These are phyloP conservation scores for Diplazon laetatorius DNA, from an alignment of 2,888 invertebrate species.

Conservation along the genomic window DNA sequence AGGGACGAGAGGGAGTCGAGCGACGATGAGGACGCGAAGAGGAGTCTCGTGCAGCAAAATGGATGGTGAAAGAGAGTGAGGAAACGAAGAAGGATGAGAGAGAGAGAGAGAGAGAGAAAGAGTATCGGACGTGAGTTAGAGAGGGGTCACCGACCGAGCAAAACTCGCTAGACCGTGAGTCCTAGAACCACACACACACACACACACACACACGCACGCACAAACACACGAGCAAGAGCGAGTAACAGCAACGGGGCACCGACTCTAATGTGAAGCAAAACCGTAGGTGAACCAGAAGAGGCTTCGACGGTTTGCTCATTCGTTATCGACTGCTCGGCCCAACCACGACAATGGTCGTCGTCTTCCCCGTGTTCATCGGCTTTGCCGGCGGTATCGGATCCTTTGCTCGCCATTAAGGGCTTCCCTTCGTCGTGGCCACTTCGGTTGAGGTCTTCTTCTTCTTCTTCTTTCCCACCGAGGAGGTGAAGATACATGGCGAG, in stretches of 20 bases:
- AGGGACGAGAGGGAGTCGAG: constrained; percentile 8
- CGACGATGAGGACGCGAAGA: neutral
- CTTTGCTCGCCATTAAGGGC: constrained; percentile 59
- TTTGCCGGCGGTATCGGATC: constrained; percentile 41
- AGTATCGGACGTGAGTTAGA: constrained; percentile 59
- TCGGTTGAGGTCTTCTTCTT: neutral
- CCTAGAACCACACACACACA: constrained; percentile 60
- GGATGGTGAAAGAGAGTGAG: constrained; percentile 9
- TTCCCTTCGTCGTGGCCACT: constrained; percentile 51
- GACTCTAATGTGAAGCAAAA: constrained; percentile 61
- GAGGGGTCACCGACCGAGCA: constrained; percentile 77
- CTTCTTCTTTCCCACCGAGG: neutral
- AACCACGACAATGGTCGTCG: constrained; percentile 58
- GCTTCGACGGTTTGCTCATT: constrained; percentile 51
- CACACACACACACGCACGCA: constrained; percentile 1
- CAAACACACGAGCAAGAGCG: constrained; percentile 51
- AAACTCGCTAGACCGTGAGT: constrained; percentile 79
- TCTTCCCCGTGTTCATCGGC: neutral
- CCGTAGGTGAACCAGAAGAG: constrained; percentile 55
- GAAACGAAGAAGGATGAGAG: constrained; percentile 8
- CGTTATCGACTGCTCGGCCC: constrained; percentile 55
- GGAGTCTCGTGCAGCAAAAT: constrained; percentile 3
- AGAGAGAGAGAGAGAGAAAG: constrained; percentile 21
- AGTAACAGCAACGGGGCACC: constrained; percentile 49
- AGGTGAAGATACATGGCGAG: constrained; percentile 3